Evolutionary conservation across 2,888 invertebrate species (phyloP).

Genomic region (Gymnocheta viridis): DNA sequence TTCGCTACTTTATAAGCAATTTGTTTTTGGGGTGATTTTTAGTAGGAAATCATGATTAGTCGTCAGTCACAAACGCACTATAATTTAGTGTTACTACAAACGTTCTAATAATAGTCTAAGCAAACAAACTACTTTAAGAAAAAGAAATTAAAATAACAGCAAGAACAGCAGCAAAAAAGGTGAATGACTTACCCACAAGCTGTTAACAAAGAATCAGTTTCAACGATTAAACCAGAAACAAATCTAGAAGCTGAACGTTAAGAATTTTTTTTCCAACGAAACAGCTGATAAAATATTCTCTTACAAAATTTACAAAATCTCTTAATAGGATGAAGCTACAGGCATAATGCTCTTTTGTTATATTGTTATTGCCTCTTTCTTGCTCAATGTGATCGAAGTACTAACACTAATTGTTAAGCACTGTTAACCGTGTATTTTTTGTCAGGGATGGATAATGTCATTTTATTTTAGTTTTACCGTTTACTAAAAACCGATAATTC

Average conservation of each 20-base stretch:
- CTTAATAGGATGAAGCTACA: not conserved
- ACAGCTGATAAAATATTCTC: constrained; percentile 15
- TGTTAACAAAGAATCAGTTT: constrained; percentile 1
- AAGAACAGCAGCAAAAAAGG: constrained; percentile 19
- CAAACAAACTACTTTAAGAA: not conserved
- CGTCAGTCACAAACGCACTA: not conserved
- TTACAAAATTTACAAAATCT: not conserved
- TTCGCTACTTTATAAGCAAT: not conserved
- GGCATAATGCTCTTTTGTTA: not conserved
- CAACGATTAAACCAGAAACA: not conserved
- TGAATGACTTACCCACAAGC: constrained; percentile 46
- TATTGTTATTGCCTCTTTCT: not conserved
- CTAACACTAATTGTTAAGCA: not conserved
- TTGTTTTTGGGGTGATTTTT: constrained; percentile 8
- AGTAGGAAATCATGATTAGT: not conserved
- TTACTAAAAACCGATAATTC: not conserved
- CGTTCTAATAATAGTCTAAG: not conserved
- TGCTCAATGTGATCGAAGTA: not conserved
- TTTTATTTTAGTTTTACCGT: not conserved
- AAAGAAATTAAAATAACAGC: not conserved
- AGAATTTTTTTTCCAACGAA: not conserved
- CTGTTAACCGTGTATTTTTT: not conserved
- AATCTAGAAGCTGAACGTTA: not conserved
- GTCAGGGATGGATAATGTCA: not conserved
- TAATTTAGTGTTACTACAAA: constrained; percentile 9